Evolutionary conservation across 2,888 invertebrate species (phyloP).

Genomic region (Priocnemis perturbator): DNA sequence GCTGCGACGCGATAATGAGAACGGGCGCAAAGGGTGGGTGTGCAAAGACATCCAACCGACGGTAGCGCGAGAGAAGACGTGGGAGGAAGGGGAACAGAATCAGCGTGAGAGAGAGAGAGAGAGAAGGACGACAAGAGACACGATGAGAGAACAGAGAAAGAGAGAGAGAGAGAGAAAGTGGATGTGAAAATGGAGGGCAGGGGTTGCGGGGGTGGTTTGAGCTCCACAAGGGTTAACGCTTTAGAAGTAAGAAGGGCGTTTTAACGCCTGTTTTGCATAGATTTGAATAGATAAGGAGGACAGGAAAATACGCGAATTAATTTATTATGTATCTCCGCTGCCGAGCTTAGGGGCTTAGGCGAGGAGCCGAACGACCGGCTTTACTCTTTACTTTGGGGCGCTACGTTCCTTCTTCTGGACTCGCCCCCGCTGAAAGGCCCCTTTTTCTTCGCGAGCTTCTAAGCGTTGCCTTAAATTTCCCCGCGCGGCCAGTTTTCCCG

Average conservation of each 20-base stretch:
- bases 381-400: slow-evolving; percentile 62
- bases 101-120: slow-evolving; percentile 32
- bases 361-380: slow-evolving; percentile 54
- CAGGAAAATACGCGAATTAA: slow-evolving; percentile 73
- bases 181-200: slow-evolving; percentile 47
- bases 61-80: slow-evolving; percentile 58
- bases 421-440: not conserved
- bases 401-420: slow-evolving; percentile 25
- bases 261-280: slow-evolving; percentile 75
- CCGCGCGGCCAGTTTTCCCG: not conserved
- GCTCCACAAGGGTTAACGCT: slow-evolving; percentile 69
- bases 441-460: slow-evolving; percentile 39
- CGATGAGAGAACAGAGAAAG: too few species aligned
- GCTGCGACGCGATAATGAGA: slow-evolving; percentile 74
- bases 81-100: slow-evolving; percentile 43
- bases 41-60: slow-evolving; percentile 70
- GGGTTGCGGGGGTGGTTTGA: slow-evolving; percentile 40
- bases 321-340: slow-evolving; percentile 73
- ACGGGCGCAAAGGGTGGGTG: slow-evolving; percentile 70
- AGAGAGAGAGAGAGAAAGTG: slow-evolving; percentile 26
- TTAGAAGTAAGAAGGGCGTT: slow-evolving; percentile 66
- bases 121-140: slow-evolving; percentile 18
- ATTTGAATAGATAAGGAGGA: slow-evolving; percentile 74
- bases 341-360: slow-evolving; percentile 46
- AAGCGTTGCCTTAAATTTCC: slow-evolving; percentile 66